Evolutionary conservation across 2,797 vertebrate genomes (phyloP), one percentile per base, ranked within the genome.

Genomic region (Vireo griseus): DNA sequence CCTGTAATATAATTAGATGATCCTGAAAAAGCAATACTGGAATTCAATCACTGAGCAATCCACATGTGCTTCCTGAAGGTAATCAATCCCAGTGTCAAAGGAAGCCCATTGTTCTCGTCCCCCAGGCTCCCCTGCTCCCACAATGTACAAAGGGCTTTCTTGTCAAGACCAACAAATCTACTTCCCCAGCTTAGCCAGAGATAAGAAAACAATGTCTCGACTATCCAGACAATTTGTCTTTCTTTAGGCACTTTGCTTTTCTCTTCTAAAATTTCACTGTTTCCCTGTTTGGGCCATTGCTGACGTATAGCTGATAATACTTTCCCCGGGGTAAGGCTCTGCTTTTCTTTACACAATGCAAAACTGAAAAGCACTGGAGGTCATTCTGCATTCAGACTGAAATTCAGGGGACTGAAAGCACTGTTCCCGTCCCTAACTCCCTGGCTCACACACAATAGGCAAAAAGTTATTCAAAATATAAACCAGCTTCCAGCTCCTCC

Each of bases 21-120:
- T 94, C 77, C 88, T 86, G 94, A 92, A 88, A 94, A 96, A 94
- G 93, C 80, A 90, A 39, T 69, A 31, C 57, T 90, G 95, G 93
- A 94, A 92, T 96, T 96, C 90, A 96, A 67, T 95, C 94, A 66
- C 47, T 8, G 79, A 75, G 94, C 75, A 62, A 47, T 71, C 68
- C 87, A 33, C 92, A 71, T 52, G 75, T 1, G 1, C 82, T 96
- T 96, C 96, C 95, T 95, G 96, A 48, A 88, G 92, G 76, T 89
- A 78, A 92, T 94, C 96, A 81, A 91, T 96, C 75, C 89, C 29
- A 0, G 19, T 50, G 95, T 45, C 92, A 86, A 67, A 88, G 95
- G 91, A 91, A 96, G 66, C 76, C 82, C 50, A 91, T 96, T 96
- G 96, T 95, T 92, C 92, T 63, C 21, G 0, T 42, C 72, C 86